These are phyloP conservation scores for Pteronotus mesoamericanus DNA, from an alignment of 2,797 vertebrate species.

Conservation along the genomic window DNA sequence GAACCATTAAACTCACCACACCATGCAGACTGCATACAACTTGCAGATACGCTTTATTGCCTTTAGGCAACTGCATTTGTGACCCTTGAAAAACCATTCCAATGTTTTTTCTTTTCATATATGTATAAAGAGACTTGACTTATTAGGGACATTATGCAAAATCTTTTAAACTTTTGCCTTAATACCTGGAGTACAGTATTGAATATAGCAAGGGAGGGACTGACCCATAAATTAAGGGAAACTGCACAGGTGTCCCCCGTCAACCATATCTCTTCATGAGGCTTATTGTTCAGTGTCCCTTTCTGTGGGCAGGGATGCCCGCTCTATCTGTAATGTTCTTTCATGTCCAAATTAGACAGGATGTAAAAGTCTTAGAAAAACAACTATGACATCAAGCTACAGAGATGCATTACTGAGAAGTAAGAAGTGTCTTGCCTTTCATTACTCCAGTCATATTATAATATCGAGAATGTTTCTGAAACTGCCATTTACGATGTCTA, in stretches of 20 bases:
- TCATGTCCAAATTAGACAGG: background rate
- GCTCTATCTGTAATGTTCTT: background rate
- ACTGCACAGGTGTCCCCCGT: background rate
- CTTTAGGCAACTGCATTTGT: background rate
- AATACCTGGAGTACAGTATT: background rate
- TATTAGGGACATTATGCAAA: background rate
- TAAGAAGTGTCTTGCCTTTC: background rate
- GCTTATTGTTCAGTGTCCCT: background rate
- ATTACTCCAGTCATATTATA: background rate
- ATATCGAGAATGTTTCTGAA: background rate
- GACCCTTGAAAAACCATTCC: background rate
- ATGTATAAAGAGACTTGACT: background rate
- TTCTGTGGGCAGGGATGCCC: background rate
- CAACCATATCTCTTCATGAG: background rate
- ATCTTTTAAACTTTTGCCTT: background rate
- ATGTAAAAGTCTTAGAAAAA: background rate
- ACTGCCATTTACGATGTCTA: background rate
- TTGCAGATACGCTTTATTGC: background rate
- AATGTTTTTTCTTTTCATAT: background rate
- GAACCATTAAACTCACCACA: background rate
- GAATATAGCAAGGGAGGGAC: background rate
- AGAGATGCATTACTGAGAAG: background rate
- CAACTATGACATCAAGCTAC: background rate
- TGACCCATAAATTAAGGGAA: background rate
- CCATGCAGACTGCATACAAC: background rate